These are phyloP conservation scores for Pelecanoides urinatrix DNA, from an alignment of 2,113 vertebrate species.

Conservation along the genomic window DNA sequence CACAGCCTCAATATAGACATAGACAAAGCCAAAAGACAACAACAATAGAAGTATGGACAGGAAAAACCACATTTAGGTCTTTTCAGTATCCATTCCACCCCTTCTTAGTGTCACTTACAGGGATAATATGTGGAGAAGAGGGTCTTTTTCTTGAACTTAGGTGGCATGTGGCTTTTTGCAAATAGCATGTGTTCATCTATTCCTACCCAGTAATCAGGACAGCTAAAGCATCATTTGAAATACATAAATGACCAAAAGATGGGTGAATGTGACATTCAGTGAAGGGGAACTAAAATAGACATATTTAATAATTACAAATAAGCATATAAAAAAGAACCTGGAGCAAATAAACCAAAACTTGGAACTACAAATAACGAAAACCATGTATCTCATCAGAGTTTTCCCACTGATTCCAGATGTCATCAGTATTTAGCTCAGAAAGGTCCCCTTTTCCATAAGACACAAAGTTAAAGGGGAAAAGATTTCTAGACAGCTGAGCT, in stretches of 20 bases:
- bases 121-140: not conserved
- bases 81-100: slow-evolving; percentile 40
- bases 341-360: not conserved
- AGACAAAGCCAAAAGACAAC: not conserved
- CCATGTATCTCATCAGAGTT: not conserved
- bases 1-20: not conserved
- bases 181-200: not conserved
- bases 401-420: not conserved
- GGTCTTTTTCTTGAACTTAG: not conserved
- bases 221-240: not conserved
- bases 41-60: slow-evolving; percentile 15
- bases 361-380: not conserved
- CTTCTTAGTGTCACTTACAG: not conserved
- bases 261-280: not conserved
- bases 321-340: not conserved
- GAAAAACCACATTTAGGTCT: slow-evolving; percentile 11
- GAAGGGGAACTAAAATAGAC: not conserved
- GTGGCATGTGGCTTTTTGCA: not conserved
- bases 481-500: not conserved
- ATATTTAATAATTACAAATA: not conserved
- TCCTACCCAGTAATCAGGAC: not conserved
- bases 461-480: not conserved
- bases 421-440: not conserved
- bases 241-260: not conserved
- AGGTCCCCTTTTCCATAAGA: not conserved